Evolutionary conservation across 2,113 vertebrate species (phyloP), one percentile per base, ranked within the genome.

Genomic region (Callithrix jacchus): DNA sequence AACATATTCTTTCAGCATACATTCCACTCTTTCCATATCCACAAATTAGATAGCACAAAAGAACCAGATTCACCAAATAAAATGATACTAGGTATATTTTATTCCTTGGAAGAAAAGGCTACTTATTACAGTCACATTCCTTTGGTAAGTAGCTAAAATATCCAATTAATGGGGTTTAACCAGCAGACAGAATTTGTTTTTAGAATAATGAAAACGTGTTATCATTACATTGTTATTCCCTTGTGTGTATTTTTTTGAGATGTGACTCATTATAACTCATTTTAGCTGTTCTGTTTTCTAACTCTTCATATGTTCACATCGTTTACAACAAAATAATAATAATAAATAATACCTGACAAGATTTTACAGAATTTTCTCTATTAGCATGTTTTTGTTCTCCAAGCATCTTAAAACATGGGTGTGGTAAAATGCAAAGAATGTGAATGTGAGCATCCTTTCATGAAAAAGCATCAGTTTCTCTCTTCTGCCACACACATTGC

Each of bases 271-370:
- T 98, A 96, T 97, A 98, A 98, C 97, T 98, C 98, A 98, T 97
- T 98, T 98, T 98, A 98, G 94, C 97, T 96, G 94, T 95, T 98
- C 96, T 0, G 0, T 98, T 98, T 98, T 98, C 98, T 98, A 98
- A 98, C 98, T 98, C 98, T 97, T 98, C 94, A 79, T 98, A 98
- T 98, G 98, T 98, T 98, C 97, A 98, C 93, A 97, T 98, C 94
- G 98, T 98, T 98, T 98, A 92, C 95, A 98, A 98, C 94, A 98
- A 98, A 98, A 98, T 98, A 98, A 98, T 97, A 98, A 98, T 98
- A 98, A 98, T 98, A 98, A 98, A 98, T 98, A 98, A 98, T 98
- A 98, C 91, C 97, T 98, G 97, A 98, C 98, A 98, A 97, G 84
- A 82, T 76, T 97, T 98, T 94, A 94, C 96, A 98, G 94, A 95